Evolutionary conservation across 2,888 invertebrate species (phyloP).

Genomic region (Neoascia interrupta): DNA sequence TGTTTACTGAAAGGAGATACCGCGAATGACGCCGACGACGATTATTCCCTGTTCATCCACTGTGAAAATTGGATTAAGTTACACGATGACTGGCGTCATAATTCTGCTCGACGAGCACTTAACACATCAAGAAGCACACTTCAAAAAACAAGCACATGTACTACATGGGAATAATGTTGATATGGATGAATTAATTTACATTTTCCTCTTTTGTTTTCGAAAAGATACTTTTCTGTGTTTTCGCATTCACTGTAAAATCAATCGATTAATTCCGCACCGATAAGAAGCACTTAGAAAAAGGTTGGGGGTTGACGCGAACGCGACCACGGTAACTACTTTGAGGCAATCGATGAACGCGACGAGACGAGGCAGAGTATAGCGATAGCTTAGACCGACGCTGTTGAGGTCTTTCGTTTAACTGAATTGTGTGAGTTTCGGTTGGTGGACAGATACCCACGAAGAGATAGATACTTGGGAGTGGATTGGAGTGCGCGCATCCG

Average conservation of each 20-base stretch:
- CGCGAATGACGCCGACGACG: background rate
- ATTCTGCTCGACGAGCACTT: constrained; percentile 34
- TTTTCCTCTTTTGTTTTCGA: constrained; percentile 56
- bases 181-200: constrained; percentile 64
- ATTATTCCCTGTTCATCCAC: constrained; percentile 52
- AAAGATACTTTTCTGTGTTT: constrained; percentile 2
- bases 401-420: constrained; percentile 67
- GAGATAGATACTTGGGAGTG: constrained; percentile 47
- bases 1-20: constrained; percentile 22
- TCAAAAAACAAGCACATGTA: background rate
- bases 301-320: no score
- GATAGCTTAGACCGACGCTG: constrained; percentile 55
- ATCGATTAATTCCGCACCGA: constrained; percentile 56
- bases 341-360: constrained; percentile 9
- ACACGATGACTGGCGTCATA: constrained; percentile 63
- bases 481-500: constrained; percentile 19
- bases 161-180: constrained; percentile 18
- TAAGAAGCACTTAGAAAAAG: constrained; percentile 36
- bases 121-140: constrained; percentile 33
- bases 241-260: constrained; percentile 47
- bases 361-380: constrained; percentile 3
- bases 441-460: constrained; percentile 54
- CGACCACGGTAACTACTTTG: constrained; percentile 26
- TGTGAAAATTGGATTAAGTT: constrained; percentile 58
- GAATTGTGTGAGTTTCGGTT: constrained; percentile 46